Percentiles rank a stretch among this genome's conserved stretches.
Conservation (phyloP, 1,140 invertebrate genomes). For the Drosophila willistoni region DNA sequence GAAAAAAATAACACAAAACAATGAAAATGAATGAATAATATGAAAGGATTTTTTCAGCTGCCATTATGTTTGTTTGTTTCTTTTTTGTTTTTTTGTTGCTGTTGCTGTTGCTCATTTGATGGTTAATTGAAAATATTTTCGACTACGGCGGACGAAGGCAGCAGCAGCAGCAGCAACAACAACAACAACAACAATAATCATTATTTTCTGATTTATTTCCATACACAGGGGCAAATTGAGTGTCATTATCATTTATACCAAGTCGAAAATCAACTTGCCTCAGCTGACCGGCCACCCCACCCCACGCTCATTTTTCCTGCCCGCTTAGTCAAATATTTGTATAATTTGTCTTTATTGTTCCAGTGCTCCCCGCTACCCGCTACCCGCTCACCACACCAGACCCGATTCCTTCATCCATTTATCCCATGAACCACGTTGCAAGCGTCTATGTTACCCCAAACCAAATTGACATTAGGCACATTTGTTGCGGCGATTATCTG, state of each 20-base stretch:
- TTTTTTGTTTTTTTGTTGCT: too few relatives aligned
- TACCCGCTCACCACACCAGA: background rate
- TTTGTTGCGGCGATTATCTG: slow-evolving; percentile 75
- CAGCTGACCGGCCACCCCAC: background rate
- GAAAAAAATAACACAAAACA: slow-evolving; percentile 32
- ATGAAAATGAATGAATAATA: slow-evolving; percentile 72
- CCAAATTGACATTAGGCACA: slow-evolving; percentile 67
- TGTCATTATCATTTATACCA: slow-evolving; percentile 52
- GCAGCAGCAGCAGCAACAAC: background rate
- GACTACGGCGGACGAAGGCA: slow-evolving; percentile 9
- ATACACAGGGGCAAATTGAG: slow-evolving; percentile 33
- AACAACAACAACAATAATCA: slow-evolving; percentile 1
- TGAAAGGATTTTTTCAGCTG: slow-evolving; percentile 59
- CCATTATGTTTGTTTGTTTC: slow-evolving; percentile 28
- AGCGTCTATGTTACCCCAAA: background rate
- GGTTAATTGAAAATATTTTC: slow-evolving; percentile 56
- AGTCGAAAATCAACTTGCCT: slow-evolving; percentile 29
- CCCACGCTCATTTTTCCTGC: background rate
- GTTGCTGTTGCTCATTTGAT: slow-evolving; percentile 31
- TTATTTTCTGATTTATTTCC: slow-evolving; percentile 14
- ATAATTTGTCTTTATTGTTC: slow-evolving; percentile 75
- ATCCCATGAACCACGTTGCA: background rate
- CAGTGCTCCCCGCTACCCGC: background rate
- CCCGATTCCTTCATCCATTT: background rate
- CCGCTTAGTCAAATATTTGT: slow-evolving; percentile 67